Conservation (phyloP, 2,113 vertebrate genomes). For the Kryptolebias marmoratus region DNA sequence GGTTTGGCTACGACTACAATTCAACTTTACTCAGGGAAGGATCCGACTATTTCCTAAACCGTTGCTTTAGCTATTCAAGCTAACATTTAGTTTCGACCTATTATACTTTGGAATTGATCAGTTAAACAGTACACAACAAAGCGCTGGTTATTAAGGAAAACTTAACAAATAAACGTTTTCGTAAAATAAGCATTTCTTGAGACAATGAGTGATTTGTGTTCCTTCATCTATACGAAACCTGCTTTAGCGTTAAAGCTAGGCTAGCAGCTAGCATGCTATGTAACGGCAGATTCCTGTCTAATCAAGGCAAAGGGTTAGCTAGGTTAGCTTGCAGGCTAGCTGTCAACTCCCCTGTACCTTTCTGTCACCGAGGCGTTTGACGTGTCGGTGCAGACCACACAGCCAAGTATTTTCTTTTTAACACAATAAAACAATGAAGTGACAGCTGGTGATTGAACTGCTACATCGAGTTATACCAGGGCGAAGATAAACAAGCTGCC, state of each 20-base stretch:
- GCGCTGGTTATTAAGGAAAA: fast-evolving
- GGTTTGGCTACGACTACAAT: slow-evolving; percentile 37
- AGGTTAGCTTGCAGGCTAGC: slow-evolving; percentile 61
- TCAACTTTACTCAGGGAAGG: slow-evolving; percentile 46
- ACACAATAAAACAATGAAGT: not conserved
- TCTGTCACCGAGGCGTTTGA: not conserved
- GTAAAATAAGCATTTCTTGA: fast-evolving
- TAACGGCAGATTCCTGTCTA: slow-evolving; percentile 21
- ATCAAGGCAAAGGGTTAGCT: slow-evolving; percentile 27
- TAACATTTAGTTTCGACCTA: slow-evolving; percentile 25
- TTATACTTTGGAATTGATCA: slow-evolving; percentile 12
- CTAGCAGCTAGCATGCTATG: slow-evolving; percentile 61
- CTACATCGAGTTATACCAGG: slow-evolving; percentile 11
- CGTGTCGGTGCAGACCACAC: not conserved
- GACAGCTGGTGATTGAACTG: not conserved
- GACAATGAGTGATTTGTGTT: not conserved
- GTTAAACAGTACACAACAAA: not conserved
- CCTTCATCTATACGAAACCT: slow-evolving; percentile 2
- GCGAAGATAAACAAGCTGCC: slow-evolving; percentile 59
- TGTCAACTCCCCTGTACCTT: slow-evolving; percentile 54
- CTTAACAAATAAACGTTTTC: fast-evolving
- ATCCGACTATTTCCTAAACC: slow-evolving; percentile 65
- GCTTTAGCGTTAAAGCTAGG: slow-evolving; percentile 34
- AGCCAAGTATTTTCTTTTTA: too few species aligned
- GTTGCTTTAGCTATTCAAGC: slow-evolving; percentile 36